Conservation (phyloP, 2,113 vertebrate species). For the Tringa solitaria region DNA sequence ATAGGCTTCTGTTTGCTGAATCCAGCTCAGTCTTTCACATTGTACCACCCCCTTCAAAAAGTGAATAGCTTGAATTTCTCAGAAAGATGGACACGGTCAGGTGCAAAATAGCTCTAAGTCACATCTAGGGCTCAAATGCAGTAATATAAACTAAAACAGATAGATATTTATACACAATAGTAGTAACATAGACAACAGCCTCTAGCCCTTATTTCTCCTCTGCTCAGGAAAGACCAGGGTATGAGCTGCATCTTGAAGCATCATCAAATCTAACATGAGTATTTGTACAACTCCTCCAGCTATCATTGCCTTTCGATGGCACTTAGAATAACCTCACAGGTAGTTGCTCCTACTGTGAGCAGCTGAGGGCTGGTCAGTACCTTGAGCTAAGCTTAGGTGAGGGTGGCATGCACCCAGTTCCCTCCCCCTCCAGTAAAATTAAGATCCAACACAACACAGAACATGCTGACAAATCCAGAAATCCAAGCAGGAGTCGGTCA, state of each 20-base stretch:
- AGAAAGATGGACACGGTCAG: background rate
- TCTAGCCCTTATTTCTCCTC: background rate
- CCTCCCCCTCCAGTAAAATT: background rate
- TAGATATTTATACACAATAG: background rate
- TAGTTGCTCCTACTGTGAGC: background rate
- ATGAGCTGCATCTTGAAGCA: background rate
- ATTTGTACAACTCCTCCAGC: background rate
- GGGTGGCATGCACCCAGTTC: rapidly evolving
- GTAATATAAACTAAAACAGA: background rate
- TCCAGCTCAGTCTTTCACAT: background rate
- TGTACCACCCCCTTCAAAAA: background rate
- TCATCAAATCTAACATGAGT: background rate
- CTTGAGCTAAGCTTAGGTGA: too few species aligned
- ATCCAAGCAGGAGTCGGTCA: background rate
- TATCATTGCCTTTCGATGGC: rapidly evolving
- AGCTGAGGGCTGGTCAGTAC: background rate
- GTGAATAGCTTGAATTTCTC: background rate
- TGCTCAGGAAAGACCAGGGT: background rate
- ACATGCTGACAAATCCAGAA: background rate
- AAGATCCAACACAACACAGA: background rate
- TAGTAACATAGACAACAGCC: background rate
- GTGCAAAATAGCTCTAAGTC: background rate
- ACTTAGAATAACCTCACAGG: background rate
- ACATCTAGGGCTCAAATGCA: background rate
- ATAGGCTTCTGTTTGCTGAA: background rate